Conservation (phyloP, 1,140 invertebrate species). For the Meloidogyne floridensis region DNA sequence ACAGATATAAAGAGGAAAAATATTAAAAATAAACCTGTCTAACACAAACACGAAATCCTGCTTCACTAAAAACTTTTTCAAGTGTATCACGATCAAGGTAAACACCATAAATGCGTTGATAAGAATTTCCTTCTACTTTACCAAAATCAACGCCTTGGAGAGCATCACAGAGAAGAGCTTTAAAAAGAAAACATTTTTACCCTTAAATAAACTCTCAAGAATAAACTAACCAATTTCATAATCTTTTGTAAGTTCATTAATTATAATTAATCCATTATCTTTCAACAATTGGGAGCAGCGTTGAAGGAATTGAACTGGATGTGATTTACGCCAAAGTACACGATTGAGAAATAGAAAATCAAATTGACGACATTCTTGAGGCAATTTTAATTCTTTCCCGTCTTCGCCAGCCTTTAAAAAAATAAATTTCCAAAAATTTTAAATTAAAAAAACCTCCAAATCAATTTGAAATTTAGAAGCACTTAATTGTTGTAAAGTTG, state of each 20-base stretch:
- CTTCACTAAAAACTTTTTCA: slow-evolving; percentile 66
- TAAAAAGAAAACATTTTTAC: not conserved
- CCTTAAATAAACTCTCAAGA: not conserved
- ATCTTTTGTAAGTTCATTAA: slow-evolving; percentile 60
- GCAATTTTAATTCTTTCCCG: slow-evolving; percentile 38
- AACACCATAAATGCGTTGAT: slow-evolving; percentile 48
- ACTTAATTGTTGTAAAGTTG: slow-evolving; percentile 59
- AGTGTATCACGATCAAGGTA: slow-evolving; percentile 65
- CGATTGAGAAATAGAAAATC: slow-evolving; percentile 60
- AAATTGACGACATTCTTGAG: slow-evolving; percentile 58
- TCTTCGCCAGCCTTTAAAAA: slow-evolving; percentile 11
- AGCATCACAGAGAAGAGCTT: slow-evolving; percentile 67
- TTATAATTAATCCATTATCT: slow-evolving; percentile 76
- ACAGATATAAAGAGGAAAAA: not conserved
- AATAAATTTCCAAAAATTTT: not conserved
- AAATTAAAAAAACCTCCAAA: slow-evolving; percentile 34
- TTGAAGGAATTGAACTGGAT: slow-evolving; percentile 64
- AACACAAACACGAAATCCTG: slow-evolving; percentile 64
- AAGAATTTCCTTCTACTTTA: slow-evolving; percentile 25
- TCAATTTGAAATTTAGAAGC: slow-evolving; percentile 64
- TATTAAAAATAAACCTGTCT: slow-evolving; percentile 36
- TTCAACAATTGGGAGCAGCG: slow-evolving; percentile 72
- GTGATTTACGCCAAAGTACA: slow-evolving; percentile 63
- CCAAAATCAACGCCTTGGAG: slow-evolving; percentile 72
- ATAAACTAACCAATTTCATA: slow-evolving; percentile 52